phyloP scores from a whole-genome alignment of 2,797 vertebrate species.

The Pangasius macronema region DNA sequence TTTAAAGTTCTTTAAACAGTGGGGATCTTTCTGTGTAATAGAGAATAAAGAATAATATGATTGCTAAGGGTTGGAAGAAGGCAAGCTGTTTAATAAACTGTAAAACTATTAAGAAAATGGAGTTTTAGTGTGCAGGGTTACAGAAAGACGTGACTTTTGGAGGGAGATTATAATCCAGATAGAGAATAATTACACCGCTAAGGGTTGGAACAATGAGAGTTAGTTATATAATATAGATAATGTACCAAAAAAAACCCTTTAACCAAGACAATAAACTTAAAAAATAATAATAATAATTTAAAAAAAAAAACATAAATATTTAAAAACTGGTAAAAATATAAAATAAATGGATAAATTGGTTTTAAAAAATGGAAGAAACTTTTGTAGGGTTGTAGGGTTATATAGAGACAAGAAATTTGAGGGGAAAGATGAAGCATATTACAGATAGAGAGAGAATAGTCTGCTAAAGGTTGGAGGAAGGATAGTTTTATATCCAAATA shows the following conservation, averaged over 20 bases:
- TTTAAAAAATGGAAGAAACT: neutral
- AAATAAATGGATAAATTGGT: neutral
- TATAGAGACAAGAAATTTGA: neutral
- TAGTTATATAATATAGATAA: neutral
- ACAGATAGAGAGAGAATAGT: neutral
- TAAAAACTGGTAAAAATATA: neutral
- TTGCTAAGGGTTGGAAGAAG: neutral
- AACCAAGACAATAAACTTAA: too few relatives aligned
- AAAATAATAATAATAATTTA: too few relatives aligned
- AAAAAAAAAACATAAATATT: too few relatives aligned
- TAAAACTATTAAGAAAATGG: neutral
- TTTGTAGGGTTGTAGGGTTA: neutral
- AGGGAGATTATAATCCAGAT: neutral
- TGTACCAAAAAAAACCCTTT: neutral
- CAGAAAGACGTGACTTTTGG: neutral
- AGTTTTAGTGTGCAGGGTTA: neutral
- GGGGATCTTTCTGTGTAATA: neutral
- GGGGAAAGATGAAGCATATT: neutral
- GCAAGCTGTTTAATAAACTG: neutral
- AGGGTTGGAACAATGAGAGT: neutral
- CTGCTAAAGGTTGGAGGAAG: neutral
- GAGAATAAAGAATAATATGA: neutral
- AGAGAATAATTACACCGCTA: neutral
- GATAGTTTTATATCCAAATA: neutral
- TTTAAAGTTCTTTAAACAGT: neutral